Base-by-base conservation (phyloP, 2,888 invertebrate species). In the Epirrita christyi region DNA sequence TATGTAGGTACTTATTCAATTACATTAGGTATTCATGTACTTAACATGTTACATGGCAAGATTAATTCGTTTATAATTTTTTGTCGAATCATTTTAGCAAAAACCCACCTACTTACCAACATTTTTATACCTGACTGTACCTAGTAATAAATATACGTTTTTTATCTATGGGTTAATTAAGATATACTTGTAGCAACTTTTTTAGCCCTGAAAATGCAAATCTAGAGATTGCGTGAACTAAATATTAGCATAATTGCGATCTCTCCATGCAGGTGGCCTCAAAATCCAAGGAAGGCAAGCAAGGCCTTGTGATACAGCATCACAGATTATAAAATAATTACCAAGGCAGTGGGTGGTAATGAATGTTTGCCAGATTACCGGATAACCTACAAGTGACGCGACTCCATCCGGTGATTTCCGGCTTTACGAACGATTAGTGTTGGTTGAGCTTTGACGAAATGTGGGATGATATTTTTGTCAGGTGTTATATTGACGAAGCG, bases 351-450 rank as follows among this genome's bases (percentile, higher is more conserved):
- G 56, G 63, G 58, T 65, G 60, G 60, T 57, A 59, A 60, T 51
- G 42, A 38, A 52, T 48, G 56, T 55, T 60, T 49, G 43, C 41
- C 55, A 55, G 55, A 59, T 59, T 59, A 59, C 59, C 27, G 40
- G 60, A 56, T 61, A 59, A 53, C 43, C 48, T 50, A 50, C 34
- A 42, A 40, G 48, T 60, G 60, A 56, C 58, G 51, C 29, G 43
- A 41, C 54, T 37, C 37, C 37, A 48, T 60, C 58, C 56, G 52
- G 41, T 40, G 41, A 8, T 49, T 45, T 58, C 61, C 51, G 55
- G 59, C 58, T 65, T 58, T 56, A 61, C 40, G 40, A 37, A n/a
- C 14, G 51, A 63, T 57, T 60, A 58, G 43, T 40, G 36, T 36
- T 42, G 32, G 41, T 8, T 32, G 9, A 32, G 32, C 32, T 54